Evolutionary conservation across 2,888 invertebrate genomes (phyloP), one percentile per base, ranked within the genome.

Genomic region (Pachymerium ferrugineum): DNA sequence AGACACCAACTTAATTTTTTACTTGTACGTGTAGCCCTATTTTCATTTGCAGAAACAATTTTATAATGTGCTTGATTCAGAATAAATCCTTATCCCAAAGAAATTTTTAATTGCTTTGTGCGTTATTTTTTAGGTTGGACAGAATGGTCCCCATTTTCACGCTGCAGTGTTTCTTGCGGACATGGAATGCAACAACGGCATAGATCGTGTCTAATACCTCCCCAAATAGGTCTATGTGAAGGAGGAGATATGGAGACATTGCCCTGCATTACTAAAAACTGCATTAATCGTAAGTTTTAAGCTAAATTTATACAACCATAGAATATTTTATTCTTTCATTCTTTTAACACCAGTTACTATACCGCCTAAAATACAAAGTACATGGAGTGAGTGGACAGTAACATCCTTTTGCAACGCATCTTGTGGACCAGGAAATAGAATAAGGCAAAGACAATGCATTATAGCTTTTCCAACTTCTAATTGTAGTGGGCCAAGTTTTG

Each of bases 111-210:
- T 38, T 1, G 3, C 16, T 38, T n/a, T 4, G 12, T 38, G 12
- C 16, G 5, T 38, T 12, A 14, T 38, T 38, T 38, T 8, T n/a
- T 38, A 62, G 62, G 22, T 0, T 82, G 85, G 86, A 80, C 83
- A 47, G 77, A 77, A 0, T 86, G 85, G 85, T 78, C 80, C 12
- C 76, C 77, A 3, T 86, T 85, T 85, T 81, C 81, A 8, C 77
- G 80, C 1, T 86, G 86, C 77, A 83, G 83, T 1, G 80, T 79
- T 30, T 79, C 81, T 1, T 85, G 86, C 79, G 84, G 84, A 6
- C 79, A 80, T 10, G 84, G 84, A 1, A 79, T 78, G 1, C 80
- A 82, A 74, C 79, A 81, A 42, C 80, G 85, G 38, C 79, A 80
- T 74, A 78, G 86, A 14, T 77, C 79, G 42, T 86, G 85, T 78